Percentiles rank a stretch among this genome's conserved stretches.
Evolutionary conservation across 2,113 vertebrate genomes (phyloP).

Genomic region (Porphyrio hochstetteri): DNA sequence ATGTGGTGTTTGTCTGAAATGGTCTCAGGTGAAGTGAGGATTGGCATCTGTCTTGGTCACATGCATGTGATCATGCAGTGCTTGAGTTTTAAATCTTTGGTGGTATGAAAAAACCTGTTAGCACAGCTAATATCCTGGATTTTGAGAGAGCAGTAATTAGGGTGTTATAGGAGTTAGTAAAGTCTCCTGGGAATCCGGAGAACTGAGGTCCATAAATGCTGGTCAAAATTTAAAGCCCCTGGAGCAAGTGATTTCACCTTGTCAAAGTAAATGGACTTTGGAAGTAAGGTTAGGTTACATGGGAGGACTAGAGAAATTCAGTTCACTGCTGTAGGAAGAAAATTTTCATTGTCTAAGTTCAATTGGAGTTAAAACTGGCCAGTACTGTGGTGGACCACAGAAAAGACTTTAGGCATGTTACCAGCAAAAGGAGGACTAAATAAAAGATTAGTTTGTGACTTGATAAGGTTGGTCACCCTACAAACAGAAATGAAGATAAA

Average conservation of each 20-base stretch:
- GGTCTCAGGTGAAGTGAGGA: background rate
- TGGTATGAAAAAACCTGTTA: background rate
- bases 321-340: background rate
- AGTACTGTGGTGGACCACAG: background rate
- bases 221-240: background rate
- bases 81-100: background rate
- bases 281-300: background rate
- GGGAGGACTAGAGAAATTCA: background rate
- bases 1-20: background rate
- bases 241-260: background rate
- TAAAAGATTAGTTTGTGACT: background rate
- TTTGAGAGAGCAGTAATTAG: background rate
- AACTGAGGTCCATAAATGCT: background rate
- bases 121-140: background rate
- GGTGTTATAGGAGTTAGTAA: background rate
- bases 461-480: background rate
- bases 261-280: background rate
- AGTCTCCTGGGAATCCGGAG: background rate
- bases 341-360: rapidly evolving
- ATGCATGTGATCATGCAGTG: background rate
- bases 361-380: background rate
- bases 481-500: background rate
- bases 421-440: background rate
- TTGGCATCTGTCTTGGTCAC: background rate
- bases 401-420: background rate